Percentiles rank a stretch among this genome's conserved stretches.
Evolutionary conservation across 2,113 vertebrate genomes (phyloP).

Genomic region (Prunella himalayana): DNA sequence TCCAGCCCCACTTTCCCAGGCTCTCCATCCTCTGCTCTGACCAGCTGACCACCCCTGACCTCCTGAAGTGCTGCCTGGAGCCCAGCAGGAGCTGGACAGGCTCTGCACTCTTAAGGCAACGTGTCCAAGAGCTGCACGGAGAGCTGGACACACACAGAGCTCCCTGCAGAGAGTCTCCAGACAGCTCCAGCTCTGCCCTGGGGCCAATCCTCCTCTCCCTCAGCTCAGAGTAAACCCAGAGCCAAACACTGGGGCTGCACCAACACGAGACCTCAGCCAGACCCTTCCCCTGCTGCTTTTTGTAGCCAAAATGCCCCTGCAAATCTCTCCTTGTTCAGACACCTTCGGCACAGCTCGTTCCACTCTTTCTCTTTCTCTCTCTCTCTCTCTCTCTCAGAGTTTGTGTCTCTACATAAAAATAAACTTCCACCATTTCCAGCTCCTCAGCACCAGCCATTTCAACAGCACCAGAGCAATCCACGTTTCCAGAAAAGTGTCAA

Average conservation of each 20-base stretch:
- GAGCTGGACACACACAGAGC: not conserved
- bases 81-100: not conserved
- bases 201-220: not conserved
- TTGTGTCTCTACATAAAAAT: not conserved
- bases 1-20: not conserved
- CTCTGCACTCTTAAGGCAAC: slow-evolving; percentile 5
- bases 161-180: not conserved
- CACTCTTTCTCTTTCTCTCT: not conserved
- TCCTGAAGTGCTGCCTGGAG: not conserved
- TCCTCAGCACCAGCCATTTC: slow-evolving; percentile 15
- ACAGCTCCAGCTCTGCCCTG: not conserved
- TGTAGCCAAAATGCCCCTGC: not conserved
- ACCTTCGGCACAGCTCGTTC: not conserved
- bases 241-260: not conserved
- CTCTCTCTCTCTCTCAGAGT: not conserved
- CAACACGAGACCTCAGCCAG: not conserved
- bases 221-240: not conserved
- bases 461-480: not conserved
- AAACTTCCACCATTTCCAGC: slow-evolving; percentile 12
- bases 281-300: not conserved
- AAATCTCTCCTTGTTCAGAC: not conserved
- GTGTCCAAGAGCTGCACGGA: not conserved
- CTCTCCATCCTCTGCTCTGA: not conserved
- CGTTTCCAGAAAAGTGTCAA: slow-evolving; percentile 40
- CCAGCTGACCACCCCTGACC: not conserved